These are phyloP conservation scores for Echinops telfairi DNA, from an alignment of 2,113 vertebrate species.

Conservation along the genomic window DNA sequence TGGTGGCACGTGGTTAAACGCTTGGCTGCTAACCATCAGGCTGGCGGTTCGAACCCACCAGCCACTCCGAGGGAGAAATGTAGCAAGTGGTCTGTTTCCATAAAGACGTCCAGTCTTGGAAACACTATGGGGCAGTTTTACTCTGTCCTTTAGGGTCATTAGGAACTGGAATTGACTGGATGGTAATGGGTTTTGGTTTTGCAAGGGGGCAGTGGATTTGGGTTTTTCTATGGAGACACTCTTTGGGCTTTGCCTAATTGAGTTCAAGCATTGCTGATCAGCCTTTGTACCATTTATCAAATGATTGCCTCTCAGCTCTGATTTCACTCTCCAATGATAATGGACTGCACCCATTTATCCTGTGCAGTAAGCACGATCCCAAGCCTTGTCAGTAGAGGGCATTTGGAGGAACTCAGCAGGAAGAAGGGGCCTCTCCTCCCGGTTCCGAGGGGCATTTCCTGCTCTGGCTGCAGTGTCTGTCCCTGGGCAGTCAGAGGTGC, in stretches of 20 bases:
- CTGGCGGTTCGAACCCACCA: neutral
- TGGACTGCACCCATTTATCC: neutral
- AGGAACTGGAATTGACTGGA: neutral
- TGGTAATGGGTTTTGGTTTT: neutral
- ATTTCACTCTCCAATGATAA: neutral
- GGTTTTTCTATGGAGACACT: neutral
- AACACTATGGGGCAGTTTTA: neutral
- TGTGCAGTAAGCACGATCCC: neutral
- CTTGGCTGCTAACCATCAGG: neutral
- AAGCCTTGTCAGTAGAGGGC: conserved; percentile 1
- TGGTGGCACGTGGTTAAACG: neutral
- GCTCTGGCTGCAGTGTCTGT: neutral
- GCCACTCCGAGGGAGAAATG: neutral
- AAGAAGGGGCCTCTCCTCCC: neutral
- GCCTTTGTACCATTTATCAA: neutral
- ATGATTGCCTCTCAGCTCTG: neutral
- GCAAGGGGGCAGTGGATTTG: neutral
- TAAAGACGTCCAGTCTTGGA: neutral
- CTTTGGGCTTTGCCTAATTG: neutral
- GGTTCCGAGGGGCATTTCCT: neutral
- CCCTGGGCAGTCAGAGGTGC: neutral
- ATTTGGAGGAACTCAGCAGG: neutral
- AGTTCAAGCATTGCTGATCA: conserved; percentile 37
- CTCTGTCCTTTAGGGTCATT: neutral
- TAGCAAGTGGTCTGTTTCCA: neutral